A percentile compares a stretch with the other conserved stretches of the same genome.
phyloP scores from a whole-genome alignment of 1,140 invertebrate genomes.

The Stegodyphus dumicola region DNA sequence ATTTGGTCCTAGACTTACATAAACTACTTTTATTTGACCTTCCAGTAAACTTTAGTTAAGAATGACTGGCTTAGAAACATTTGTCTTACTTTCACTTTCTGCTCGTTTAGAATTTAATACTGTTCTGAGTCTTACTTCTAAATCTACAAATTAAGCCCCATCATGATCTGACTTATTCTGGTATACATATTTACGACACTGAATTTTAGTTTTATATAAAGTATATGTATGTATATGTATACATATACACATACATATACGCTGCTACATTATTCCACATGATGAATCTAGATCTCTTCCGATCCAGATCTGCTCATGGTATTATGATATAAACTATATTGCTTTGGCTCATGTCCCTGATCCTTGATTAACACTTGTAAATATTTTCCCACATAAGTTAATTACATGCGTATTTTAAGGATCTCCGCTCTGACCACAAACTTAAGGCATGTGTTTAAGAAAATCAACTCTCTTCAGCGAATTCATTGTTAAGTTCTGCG shows the following conservation, averaged over 20 bases:
- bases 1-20: neutral
- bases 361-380: neutral
- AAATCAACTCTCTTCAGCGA: neutral
- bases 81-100: neutral
- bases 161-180: neutral
- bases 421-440: neutral
- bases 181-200: constrained; percentile 2
- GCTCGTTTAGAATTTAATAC: constrained; percentile 1
- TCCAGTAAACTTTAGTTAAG: neutral
- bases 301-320: neutral
- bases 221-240: neutral
- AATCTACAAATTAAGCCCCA: constrained; percentile 52
- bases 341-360: constrained; percentile 29
- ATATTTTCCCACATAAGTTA: neutral
- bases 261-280: constrained; percentile 15
- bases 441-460: constrained; percentile 15
- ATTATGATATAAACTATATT: constrained; percentile 53
- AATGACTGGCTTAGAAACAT: neutral
- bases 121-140: neutral
- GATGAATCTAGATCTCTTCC: neutral
- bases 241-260: constrained; percentile 27
- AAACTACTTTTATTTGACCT: neutral
- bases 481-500: neutral
- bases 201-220: neutral
- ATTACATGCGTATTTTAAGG: neutral